A percentile compares a stretch with the other conserved stretches of the same genome.
Conservation (phyloP, 2,113 vertebrate genomes). For the Phyllostomus discolor region DNA sequence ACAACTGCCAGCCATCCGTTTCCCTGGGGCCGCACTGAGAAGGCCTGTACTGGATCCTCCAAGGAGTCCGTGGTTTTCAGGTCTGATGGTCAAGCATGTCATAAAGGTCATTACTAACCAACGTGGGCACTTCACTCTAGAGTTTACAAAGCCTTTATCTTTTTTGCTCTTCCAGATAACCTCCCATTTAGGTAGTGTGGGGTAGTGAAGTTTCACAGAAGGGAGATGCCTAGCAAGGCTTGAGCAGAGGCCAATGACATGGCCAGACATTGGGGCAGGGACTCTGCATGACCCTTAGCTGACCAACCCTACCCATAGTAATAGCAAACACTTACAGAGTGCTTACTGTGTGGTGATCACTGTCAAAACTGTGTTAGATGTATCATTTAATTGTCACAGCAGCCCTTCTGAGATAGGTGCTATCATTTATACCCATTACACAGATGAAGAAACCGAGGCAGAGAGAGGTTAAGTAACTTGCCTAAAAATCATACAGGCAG, state of each 20-base stretch:
- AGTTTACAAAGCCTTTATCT: background rate
- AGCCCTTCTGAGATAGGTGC: background rate
- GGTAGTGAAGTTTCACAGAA: background rate
- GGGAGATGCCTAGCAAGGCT: background rate
- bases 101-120: background rate
- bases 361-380: background rate
- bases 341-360: background rate
- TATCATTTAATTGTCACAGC: background rate
- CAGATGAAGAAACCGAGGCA: background rate
- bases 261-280: background rate
- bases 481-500: background rate
- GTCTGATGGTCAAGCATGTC: background rate
- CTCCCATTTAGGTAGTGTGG: background rate
- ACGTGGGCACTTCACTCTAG: background rate
- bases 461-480: background rate
- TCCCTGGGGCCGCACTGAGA: background rate
- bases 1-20: conserved; percentile 41
- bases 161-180: background rate
- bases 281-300: background rate
- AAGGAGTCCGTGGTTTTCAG: background rate
- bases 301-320: background rate
- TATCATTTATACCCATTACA: background rate
- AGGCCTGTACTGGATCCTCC: background rate
- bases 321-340: background rate
- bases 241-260: background rate